Evolutionary conservation across 1,140 invertebrate species (phyloP).

Genomic region (Drosophila dunni): DNA sequence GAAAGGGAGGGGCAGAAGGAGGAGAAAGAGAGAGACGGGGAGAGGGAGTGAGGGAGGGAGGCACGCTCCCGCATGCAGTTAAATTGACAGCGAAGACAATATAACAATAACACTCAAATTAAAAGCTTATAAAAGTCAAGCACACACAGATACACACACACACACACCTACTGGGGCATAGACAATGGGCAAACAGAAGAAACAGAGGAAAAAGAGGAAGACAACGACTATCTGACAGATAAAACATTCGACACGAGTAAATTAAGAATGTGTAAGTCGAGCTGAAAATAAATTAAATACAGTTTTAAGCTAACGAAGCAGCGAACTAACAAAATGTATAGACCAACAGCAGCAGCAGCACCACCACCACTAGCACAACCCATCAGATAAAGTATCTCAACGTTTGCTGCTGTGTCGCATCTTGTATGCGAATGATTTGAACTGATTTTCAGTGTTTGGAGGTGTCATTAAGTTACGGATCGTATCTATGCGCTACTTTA

Average conservation of each 20-base stretch:
- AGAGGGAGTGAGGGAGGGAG: background rate
- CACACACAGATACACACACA: constrained; percentile 23
- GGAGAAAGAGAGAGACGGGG: background rate
- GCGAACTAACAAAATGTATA: constrained; percentile 35
- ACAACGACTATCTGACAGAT: constrained; percentile 55
- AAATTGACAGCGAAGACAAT: constrained; percentile 52
- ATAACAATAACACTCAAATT: constrained; percentile 75
- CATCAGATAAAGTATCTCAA: constrained; percentile 68
- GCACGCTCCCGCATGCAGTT: constrained; percentile 48
- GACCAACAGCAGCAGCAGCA: constrained; percentile 20
- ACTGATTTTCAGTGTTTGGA: background rate
- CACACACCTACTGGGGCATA: background rate
- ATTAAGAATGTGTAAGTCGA: constrained; percentile 53
- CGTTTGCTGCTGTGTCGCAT: constrained; percentile 14
- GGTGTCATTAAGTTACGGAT: constrained; percentile 27
- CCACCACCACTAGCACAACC: constrained; percentile 30
- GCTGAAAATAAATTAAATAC: constrained; percentile 66
- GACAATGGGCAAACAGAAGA: constrained; percentile 36
- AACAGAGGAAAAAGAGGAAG: background rate
- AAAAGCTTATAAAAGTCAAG: constrained; percentile 77
- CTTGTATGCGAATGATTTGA: constrained; percentile 13
- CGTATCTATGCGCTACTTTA: constrained; percentile 7
- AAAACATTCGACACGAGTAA: constrained; percentile 36
- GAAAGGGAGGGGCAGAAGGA: constrained; percentile 1
- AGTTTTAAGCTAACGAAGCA: constrained; percentile 38